These are phyloP conservation scores for Drosophila parthenogenetica DNA, from an alignment of 2,888 invertebrate genomes.

Conservation along the genomic window DNA sequence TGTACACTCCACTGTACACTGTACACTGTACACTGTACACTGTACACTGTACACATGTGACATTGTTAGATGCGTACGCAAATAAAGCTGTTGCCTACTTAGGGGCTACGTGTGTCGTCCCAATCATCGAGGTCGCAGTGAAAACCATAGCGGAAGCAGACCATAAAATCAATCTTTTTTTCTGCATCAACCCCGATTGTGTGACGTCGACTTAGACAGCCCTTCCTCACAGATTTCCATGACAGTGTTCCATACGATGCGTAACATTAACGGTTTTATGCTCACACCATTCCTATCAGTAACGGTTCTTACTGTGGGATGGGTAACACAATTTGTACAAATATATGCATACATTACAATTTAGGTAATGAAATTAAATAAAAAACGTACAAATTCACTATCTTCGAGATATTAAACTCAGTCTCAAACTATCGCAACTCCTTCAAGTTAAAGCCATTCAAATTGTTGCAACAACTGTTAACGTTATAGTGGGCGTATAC, in stretches of 20 bases:
- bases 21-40: too few species aligned
- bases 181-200: constrained; percentile 22
- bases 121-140: constrained; percentile 10
- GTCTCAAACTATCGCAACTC: not conserved
- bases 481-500: constrained; percentile 47
- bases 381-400: too few species aligned
- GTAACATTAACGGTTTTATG: not conserved
- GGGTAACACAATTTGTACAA: too few species aligned
- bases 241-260: not conserved
- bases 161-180: constrained; percentile 62
- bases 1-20: not conserved
- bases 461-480: constrained; percentile 10
- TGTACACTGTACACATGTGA: not conserved
- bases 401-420: not conserved
- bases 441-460: not conserved
- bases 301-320: too few species aligned
- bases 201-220: constrained; percentile 13
- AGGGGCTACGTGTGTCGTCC: constrained; percentile 43
- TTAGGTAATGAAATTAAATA: too few species aligned
- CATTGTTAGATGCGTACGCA: constrained; percentile 10
- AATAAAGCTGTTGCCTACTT: constrained; percentile 59
- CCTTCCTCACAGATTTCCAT: not conserved
- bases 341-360: too few species aligned
- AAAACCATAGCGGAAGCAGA: constrained; percentile 48
- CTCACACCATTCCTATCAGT: not conserved